These are phyloP conservation scores for Oostethus manadensis DNA, from an alignment of 2,113 vertebrate species.

Conservation along the genomic window DNA sequence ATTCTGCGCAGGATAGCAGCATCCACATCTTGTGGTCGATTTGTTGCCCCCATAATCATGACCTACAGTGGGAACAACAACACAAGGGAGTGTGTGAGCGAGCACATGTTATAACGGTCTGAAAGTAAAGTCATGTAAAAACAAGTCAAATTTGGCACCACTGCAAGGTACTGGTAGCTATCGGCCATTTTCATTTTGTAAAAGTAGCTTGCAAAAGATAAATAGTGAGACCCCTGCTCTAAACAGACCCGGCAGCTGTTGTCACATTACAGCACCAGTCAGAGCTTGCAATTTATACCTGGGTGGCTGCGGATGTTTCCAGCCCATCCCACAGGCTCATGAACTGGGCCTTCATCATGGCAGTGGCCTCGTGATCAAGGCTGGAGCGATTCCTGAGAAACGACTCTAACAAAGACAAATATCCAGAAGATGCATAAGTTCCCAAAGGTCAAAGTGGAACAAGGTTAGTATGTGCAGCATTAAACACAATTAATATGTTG, in stretches of 20 bases:
- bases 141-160: background rate
- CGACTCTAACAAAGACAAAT: conserved; percentile 58
- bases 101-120: background rate
- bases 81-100: background rate
- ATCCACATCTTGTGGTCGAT: conserved; percentile 77
- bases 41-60: conserved; percentile 80
- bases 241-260: background rate
- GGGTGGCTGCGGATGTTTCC: conserved; percentile 65
- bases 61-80: conserved; percentile 52
- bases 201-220: too few species aligned
- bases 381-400: conserved; percentile 77
- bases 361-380: conserved; percentile 77
- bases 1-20: conserved; percentile 76
- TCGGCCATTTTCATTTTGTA: too few species aligned
- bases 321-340: conserved; percentile 82
- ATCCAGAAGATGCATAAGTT: background rate
- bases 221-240: background rate
- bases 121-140: background rate
- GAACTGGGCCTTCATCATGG: conserved; percentile 84
- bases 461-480: background rate
- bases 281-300: conserved; percentile 52
- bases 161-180: background rate
- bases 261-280: background rate
- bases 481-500: background rate
- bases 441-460: background rate